Percentiles rank a stretch among this genome's conserved stretches.
These are phyloP conservation scores for Hirtodrosophila cameraria DNA, from an alignment of 2,888 invertebrate species.

Conservation along the genomic window DNA sequence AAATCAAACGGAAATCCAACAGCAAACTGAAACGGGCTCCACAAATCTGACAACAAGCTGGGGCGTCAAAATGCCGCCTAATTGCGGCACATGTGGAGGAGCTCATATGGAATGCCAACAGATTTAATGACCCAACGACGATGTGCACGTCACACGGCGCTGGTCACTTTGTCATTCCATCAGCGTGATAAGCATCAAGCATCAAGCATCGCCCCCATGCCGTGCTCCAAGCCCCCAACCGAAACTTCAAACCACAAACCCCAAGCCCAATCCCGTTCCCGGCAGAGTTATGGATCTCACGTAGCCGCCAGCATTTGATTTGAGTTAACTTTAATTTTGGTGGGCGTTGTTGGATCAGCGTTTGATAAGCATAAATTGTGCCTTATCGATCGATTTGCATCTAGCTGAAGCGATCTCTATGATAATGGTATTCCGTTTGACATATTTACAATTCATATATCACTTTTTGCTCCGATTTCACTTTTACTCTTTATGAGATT, in stretches of 20 bases:
- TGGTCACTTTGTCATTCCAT: conserved; percentile 68
- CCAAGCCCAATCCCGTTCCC: neutral
- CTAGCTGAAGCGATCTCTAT: conserved; percentile 28
- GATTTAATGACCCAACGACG: conserved; percentile 46
- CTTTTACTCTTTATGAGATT: conserved; percentile 40
- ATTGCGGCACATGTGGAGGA: conserved; percentile 60
- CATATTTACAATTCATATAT: conserved; percentile 15
- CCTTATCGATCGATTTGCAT: conserved; percentile 56
- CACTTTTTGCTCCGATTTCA: conserved; percentile 1
- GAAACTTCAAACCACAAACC: conserved; percentile 1
- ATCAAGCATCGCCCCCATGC: conserved; percentile 52
- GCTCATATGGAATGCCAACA: conserved; percentile 32
- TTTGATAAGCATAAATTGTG: conserved; percentile 68
- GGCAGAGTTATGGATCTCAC: conserved; percentile 34
- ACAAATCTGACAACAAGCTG: conserved; percentile 60
- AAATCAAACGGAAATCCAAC: conserved; percentile 19
- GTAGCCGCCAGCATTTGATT: conserved; percentile 47
- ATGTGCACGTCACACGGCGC: conserved; percentile 40
- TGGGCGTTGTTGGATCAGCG: conserved; percentile 54
- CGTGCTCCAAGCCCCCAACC: conserved; percentile 7
- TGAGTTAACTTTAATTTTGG: conserved; percentile 21
- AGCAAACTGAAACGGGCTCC: conserved; percentile 40
- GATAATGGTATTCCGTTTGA: conserved; percentile 30
- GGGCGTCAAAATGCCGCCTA: conserved; percentile 73
- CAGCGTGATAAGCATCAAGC: conserved; percentile 69